phyloP scores from a whole-genome alignment of 1,140 invertebrate genomes.

The Amyelois transitella region DNA sequence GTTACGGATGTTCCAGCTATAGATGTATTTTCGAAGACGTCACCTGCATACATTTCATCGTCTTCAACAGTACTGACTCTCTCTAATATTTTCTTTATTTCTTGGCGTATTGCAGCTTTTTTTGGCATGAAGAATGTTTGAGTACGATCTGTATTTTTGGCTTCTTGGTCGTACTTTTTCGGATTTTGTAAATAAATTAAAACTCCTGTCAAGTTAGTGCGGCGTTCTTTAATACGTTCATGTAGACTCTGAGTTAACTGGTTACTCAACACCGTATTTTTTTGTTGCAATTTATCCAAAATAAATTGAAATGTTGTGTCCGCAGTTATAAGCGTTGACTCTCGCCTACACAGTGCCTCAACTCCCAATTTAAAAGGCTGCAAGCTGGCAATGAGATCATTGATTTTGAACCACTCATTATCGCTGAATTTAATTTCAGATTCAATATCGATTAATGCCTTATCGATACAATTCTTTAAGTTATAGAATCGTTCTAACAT shows the following conservation, averaged over 20 bases:
- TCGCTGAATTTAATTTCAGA: neutral
- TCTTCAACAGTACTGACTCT: neutral
- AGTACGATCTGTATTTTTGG: neutral
- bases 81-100: neutral
- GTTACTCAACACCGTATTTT: neutral
- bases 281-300: no score
- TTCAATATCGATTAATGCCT: no score
- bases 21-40: neutral
- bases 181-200: neutral
- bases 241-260: neutral
- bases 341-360: no score
- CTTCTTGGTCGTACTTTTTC: neutral
- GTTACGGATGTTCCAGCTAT: neutral
- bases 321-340: neutral
- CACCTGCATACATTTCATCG: neutral
- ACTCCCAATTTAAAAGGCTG: no score
- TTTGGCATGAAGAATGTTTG: neutral
- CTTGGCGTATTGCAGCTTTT: neutral
- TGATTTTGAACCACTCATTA: neutral
- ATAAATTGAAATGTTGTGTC: neutral
- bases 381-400: neutral
- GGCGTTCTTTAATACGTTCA: neutral
- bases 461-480: neutral
- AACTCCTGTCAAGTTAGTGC: neutral
- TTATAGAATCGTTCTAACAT: neutral